Evolutionary conservation across 2,888 invertebrate species (phyloP).

Genomic region (Hylaea fasciaria): DNA sequence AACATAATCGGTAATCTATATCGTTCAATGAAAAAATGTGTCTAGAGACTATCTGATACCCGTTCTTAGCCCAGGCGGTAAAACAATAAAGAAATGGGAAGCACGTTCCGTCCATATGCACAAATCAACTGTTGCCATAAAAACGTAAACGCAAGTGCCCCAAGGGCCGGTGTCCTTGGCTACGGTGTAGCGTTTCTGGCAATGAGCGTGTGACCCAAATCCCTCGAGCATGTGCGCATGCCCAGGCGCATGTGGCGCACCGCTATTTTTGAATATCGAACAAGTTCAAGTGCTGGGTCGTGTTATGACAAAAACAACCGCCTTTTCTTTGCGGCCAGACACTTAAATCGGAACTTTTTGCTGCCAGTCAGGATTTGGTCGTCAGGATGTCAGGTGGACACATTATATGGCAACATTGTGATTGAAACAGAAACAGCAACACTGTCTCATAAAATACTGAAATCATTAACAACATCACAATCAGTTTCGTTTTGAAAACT

Average conservation of each 20-base stretch:
- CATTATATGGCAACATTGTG: too few relatives aligned
- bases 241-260: conserved; percentile 47
- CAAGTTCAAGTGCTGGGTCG: conserved; percentile 67
- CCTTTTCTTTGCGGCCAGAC: conserved; percentile 15
- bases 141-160: conserved; percentile 36
- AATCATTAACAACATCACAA: too few relatives aligned
- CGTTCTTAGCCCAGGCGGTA: not conserved
- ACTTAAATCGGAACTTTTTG: conserved; percentile 8
- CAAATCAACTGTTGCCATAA: conserved; percentile 37
- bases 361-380: not conserved
- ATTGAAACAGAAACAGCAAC: too few relatives aligned
- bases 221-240: conserved; percentile 52
- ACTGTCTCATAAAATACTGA: too few relatives aligned
- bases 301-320: conserved; percentile 26
- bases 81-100: conserved; percentile 25
- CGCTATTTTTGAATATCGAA: conserved; percentile 74
- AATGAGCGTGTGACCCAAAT: conserved; percentile 81
- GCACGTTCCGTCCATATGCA: conserved; percentile 31
- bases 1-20: too few relatives aligned
- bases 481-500: too few relatives aligned
- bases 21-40: too few relatives aligned
- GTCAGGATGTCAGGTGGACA: not conserved
- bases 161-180: conserved; percentile 67
- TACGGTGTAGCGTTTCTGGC: conserved; percentile 68
- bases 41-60: too few relatives aligned